A percentile compares a stretch with the other conserved stretches of the same genome.
These are phyloP conservation scores for Anagyrus pseudococci DNA, from an alignment of 2,888 invertebrate genomes.

Conservation along the genomic window DNA sequence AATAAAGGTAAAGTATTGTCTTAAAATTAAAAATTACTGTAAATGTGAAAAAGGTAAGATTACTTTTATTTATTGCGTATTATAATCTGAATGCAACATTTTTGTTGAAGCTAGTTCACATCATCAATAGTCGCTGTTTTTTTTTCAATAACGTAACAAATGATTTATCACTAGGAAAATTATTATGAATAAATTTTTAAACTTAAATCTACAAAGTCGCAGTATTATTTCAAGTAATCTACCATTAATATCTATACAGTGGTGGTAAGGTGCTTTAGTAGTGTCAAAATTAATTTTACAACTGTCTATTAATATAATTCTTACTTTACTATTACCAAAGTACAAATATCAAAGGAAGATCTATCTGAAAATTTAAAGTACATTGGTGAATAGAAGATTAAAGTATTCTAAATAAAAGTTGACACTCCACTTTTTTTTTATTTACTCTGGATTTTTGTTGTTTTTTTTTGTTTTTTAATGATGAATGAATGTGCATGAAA, in stretches of 20 bases:
- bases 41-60: slow-evolving; percentile 27
- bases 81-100: slow-evolving; percentile 48
- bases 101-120: slow-evolving; percentile 44
- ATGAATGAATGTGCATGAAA: slow-evolving; percentile 38
- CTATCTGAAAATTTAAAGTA: slow-evolving; percentile 23
- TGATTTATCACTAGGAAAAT: slow-evolving; percentile 34
- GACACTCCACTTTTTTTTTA: slow-evolving; percentile 29
- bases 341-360: slow-evolving; percentile 35
- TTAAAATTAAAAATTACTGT: slow-evolving; percentile 25
- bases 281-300: slow-evolving; percentile 6
- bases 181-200: slow-evolving; percentile 34
- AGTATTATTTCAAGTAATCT: slow-evolving; percentile 28
- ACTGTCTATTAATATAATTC: neutral
- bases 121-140: slow-evolving; percentile 37
- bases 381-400: slow-evolving; percentile 23
- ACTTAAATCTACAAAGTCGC: slow-evolving; percentile 40
- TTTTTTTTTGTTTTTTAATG: slow-evolving; percentile 32
- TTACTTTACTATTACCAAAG: slow-evolving; percentile 28
- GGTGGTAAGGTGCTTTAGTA: slow-evolving; percentile 25
- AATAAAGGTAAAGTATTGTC: slow-evolving; percentile 9
- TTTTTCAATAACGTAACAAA: slow-evolving; percentile 31
- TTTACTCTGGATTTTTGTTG: slow-evolving; percentile 19
- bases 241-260: slow-evolving; percentile 34
- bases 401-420: slow-evolving; percentile 30
- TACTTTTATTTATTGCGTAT: slow-evolving; percentile 44